Percentiles rank a stretch among this genome's conserved stretches.
These are phyloP conservation scores for Danionella dracula DNA, from an alignment of 2,797 vertebrate genomes.

Conservation along the genomic window DNA sequence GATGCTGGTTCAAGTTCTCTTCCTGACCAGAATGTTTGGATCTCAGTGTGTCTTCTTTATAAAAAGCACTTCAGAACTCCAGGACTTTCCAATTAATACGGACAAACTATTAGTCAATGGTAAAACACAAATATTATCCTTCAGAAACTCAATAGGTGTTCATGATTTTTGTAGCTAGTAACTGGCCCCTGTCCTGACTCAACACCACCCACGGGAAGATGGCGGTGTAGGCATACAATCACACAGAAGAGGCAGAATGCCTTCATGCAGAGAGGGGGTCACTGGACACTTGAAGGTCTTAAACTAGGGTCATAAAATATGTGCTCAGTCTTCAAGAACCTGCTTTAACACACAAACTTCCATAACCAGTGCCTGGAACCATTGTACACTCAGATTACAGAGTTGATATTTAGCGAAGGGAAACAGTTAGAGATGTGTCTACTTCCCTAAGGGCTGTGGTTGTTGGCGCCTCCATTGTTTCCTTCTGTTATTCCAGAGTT, in stretches of 20 bases:
- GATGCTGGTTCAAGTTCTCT: slow-evolving; percentile 5
- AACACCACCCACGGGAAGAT: slow-evolving; percentile 58
- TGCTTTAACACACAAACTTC: slow-evolving; percentile 11
- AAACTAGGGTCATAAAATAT: slow-evolving; percentile 41
- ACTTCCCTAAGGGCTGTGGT: slow-evolving; percentile 47
- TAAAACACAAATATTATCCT: slow-evolving; percentile 67
- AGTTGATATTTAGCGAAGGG: slow-evolving; percentile 38
- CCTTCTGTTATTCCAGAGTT: slow-evolving; percentile 56
- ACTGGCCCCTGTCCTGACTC: slow-evolving; percentile 47
- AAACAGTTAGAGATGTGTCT: slow-evolving; percentile 51
- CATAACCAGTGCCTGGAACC: slow-evolving; percentile 29
- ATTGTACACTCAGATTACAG: slow-evolving; percentile 14
- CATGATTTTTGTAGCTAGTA: slow-evolving; percentile 64
- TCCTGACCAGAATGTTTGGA: slow-evolving; percentile 9
- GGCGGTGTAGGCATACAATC: slow-evolving; percentile 42
- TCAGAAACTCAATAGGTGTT: slow-evolving; percentile 62
- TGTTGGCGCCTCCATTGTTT: slow-evolving; percentile 62
- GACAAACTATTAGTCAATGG: slow-evolving; percentile 48
- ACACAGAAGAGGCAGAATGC: slow-evolving; percentile 50
- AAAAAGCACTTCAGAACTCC: slow-evolving; percentile 50
- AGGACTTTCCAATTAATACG: slow-evolving; percentile 46
- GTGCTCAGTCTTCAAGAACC: slow-evolving; percentile 18
- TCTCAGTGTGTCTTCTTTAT: slow-evolving; percentile 49
- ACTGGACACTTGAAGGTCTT: slow-evolving; percentile 40
- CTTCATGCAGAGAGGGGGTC: slow-evolving; percentile 49